Base-by-base conservation (phyloP, 2,797 vertebrate genomes). In the Mormyrops attenuatus region DNA sequence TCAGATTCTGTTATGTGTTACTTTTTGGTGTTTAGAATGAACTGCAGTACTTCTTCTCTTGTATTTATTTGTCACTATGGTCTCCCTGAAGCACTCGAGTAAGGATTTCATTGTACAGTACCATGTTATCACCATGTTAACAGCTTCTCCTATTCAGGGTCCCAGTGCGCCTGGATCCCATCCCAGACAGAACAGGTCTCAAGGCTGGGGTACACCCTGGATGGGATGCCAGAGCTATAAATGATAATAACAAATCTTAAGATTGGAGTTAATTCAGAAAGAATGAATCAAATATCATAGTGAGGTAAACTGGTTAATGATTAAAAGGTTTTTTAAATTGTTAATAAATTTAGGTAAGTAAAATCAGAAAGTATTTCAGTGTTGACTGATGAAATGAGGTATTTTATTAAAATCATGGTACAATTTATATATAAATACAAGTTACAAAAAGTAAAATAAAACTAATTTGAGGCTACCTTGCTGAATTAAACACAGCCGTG, bases 391-490 rank as follows among this genome's bases (percentile, higher is more conserved):
- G 84, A 85, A 85, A 85, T 26, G 9, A 85, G 49, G 47, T 53
- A 85, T 85, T 85, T 85, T 47, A 85, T 50, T 85, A 34, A 85
- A 85, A 85, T 85, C 49, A 30, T 30, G 84, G 86, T 86, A 87
- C 85, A 87, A 41, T 60, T 87, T 60, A 38, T 87, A 38, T 60
- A 87, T 87, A 87, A 87, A 87, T 60, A 63, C 86, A 87, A 44
- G 53, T n/a, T 87, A 87, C 26, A 87, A 77, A 87, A 87, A 87
- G 53, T 87, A 34, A 60, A 44, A 60, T 55, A 41, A 60, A 60
- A 38, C 49, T 30, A 85, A 26, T 26, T 52, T 85, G 26, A 85
- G 44, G 47, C 44, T 52, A 26, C 44, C 22, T 47, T 50, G 41
- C 47, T 50, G 82, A 85, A 85, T 49, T 52, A 85, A 49, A 85